Evolutionary conservation across 92 coral and sea anemone genomes (phyloP), one percentile per base, ranked within the genome.

Genomic region (Actinernus sp.): DNA sequence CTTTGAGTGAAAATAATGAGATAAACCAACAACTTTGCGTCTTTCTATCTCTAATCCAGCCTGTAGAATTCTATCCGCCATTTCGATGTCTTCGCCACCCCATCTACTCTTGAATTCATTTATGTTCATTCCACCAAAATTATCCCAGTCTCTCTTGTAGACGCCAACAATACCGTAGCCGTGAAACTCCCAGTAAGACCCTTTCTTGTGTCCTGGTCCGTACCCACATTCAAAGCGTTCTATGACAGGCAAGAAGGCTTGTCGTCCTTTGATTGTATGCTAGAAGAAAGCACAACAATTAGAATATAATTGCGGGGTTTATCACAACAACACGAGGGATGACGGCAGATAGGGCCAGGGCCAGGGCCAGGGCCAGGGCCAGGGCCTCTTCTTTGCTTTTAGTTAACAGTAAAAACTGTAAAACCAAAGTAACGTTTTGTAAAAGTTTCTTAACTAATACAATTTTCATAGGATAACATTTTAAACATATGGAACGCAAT

Each of bases 1-100:
- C 64, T 83, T 93, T 7, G 88, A 56, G 55, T 93, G 98, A 59
- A 56, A 83, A 71, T 82, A 93, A 70, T 90, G 97, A 68, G 55
- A 63, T 14, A 93, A 76, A 39, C 78, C 74, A 32, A 65, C 22
- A 33, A 93, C 76, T 76, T 93, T 93, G 0, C 87, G 58, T 45
- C 97, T 73, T 28, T 93, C 97, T 26, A 88, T 50, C 71, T 90
- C 97, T 58, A 79, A 71, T 3, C 96, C 93, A 1, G 82, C 74
- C 64, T 78, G 55, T 55, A 93, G 39, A 33, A 93, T 86, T 47
- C 98, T 73, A 62, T 93, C 98, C 2, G 68, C 60, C 74, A 93
- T 74, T 58, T 93, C 98, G 77, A 96, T 82, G 36, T 93, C 98
- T 57, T 93, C 98, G 5, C 98, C 98, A 0, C 98, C 98, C 98